Percentiles rank a stretch among this genome's conserved stretches.
Conservation (phyloP, 1,140 invertebrate genomes). For the Camponotus pennsylvanicus region DNA sequence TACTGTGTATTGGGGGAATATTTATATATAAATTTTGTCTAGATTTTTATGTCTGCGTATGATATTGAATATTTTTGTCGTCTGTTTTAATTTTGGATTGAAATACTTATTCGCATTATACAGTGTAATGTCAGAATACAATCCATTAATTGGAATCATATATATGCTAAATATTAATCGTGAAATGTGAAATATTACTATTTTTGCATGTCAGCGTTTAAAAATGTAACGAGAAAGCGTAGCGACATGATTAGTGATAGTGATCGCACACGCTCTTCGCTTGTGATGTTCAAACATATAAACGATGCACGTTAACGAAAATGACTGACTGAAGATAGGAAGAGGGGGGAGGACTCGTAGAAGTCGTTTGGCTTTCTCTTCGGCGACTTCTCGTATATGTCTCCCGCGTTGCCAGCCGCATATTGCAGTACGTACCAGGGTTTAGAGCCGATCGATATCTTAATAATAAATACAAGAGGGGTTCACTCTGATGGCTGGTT, state of each 20-base stretch:
- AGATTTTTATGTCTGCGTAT: slow-evolving; percentile 21
- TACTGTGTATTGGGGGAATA: neutral
- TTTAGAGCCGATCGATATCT: slow-evolving; percentile 84
- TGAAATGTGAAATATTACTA: neutral
- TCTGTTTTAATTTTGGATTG: neutral
- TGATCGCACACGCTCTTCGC: neutral
- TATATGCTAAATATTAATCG: neutral
- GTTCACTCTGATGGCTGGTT: slow-evolving; percentile 82
- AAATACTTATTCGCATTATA: neutral
- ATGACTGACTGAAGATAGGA: neutral
- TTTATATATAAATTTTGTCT: neutral
- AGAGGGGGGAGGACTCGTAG: neutral
- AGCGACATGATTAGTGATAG: neutral
- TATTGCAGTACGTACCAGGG: slow-evolving; percentile 73
- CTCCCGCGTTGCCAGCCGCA: slow-evolving; percentile 71
- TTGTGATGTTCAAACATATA: slow-evolving; percentile 8
- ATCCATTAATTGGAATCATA: neutral
- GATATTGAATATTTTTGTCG: neutral
- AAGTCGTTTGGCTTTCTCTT: slow-evolving; percentile 60
- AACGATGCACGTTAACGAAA: slow-evolving; percentile 9
- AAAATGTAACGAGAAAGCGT: slow-evolving; percentile 1
- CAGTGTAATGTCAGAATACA: neutral
- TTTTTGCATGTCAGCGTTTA: neutral
- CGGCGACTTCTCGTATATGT: slow-evolving; percentile 58
- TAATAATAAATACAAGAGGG: slow-evolving; percentile 86